Evolutionary conservation across 2,888 invertebrate genomes (phyloP), one percentile per base, ranked within the genome.

Genomic region (Spisula solida): DNA sequence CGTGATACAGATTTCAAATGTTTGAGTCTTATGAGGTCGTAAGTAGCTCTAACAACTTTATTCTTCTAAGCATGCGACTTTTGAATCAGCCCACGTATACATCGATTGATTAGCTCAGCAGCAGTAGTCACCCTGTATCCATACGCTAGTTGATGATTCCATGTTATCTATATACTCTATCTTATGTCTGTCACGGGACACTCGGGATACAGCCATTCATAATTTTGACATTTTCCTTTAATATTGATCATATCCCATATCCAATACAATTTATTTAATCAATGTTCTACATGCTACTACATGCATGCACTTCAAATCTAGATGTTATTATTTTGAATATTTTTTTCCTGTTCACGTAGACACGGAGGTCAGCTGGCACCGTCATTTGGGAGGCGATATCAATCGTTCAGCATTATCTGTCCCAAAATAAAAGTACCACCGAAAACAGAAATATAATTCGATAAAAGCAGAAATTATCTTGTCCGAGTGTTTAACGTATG

Each of bases 221-320:
- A 75, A 34, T 75, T 75, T 75, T 75, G 75, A 75, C 75, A 75
- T 75, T 34, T 75, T 75, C 75, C 75, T 31, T 75, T 75, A 75
- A 16, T 75, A 75, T 75, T 75, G 75, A 75, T 75, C 75, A 31
- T 34, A 16, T 34, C 34, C 25, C 75, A 34, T 31, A 10, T 66
- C 60, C 60, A 66, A 66, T 66, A 66, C n/a, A n/a, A n/a, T n/a
- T n/a, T n/a, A 66, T 78, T 34, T 78, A 8, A 78, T 29, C 78
- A 18, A 47, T 78, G 78, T 4, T 41, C 8, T 0, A 5, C 8
- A 78, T 34, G 47, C 18, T 41, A 8, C 14, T 12, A 41, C 41
- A 41, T 41, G 41, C 41, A 78, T 25, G 5, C 25, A 66, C 60
- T 66, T 60, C 25, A 25, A 66, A 66, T 66, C 60, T 25, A 25